These are phyloP conservation scores for Drosophila mettleri DNA, from an alignment of 2,888 invertebrate species.

Conservation along the genomic window DNA sequence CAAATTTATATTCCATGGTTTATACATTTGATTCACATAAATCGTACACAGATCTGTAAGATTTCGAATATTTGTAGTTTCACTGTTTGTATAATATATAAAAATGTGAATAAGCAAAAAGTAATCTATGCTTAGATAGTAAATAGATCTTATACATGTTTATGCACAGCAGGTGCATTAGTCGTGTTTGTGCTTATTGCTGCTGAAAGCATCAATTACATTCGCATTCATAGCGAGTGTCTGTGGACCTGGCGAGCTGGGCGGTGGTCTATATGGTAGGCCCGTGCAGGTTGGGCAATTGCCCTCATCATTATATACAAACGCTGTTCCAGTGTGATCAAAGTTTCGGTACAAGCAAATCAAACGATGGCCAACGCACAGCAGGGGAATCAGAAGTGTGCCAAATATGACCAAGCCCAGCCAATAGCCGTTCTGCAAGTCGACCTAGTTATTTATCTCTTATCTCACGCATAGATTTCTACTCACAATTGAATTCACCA, in stretches of 20 bases:
- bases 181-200: not conserved
- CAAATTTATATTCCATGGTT: too few species aligned
- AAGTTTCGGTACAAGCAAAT: not conserved
- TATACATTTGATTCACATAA: not conserved
- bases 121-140: too few species aligned
- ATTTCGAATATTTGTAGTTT: not conserved
- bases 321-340: not conserved
- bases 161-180: not conserved
- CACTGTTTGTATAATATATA: too few species aligned
- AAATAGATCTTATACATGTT: not conserved
- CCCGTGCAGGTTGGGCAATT: not conserved
- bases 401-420: not conserved
- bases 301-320: not conserved
- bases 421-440: not conserved
- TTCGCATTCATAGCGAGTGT: not conserved
- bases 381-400: not conserved
- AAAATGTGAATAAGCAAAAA: not conserved
- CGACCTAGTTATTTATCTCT: rapidly evolving
- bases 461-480: not conserved
- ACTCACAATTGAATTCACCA: not conserved
- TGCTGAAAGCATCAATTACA: not conserved
- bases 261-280: not conserved
- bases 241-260: not conserved
- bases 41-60: not conserved
- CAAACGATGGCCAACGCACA: not conserved